Base-by-base conservation (phyloP, 2,113 vertebrate species). In the Zosterops borbonicus region DNA sequence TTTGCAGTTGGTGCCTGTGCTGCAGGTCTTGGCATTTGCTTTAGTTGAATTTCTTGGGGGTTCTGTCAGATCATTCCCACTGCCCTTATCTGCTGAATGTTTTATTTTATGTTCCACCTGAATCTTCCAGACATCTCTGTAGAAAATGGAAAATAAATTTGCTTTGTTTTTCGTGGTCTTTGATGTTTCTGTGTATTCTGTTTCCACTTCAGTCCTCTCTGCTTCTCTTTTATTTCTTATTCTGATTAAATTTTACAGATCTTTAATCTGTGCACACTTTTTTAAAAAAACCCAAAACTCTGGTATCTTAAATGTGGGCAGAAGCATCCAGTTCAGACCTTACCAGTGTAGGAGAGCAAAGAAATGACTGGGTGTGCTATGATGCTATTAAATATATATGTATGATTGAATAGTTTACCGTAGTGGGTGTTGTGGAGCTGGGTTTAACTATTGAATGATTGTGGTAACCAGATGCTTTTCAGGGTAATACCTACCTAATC, bases 101-200 rank as follows among this genome's bases (percentile, higher is more conserved):
- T 68, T 83, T 87, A 33, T 35, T 12, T 76, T 60, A 25, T 6
- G 10, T 91, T 94, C 49, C 44, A n/a, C 44, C 28, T 3, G 3
- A 87, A 69, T 52, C 58, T 96, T 93, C 27, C 39, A 63, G 56
- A 47, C 21, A 52, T 81, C 62, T 87, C 53, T 58, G 42, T 47
- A 68, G 69, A 44, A 71, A 73, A 60, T 19, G 14, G 33, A 79
- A 84, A 75, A 82, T n/a, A 49, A 5, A 2, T 28, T 39, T 67
- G 52, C 23, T 33, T 67, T 56, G 14, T 82, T 77, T 87, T 71
- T 69, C 6, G 17, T 14, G 3, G 19, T 59, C 62, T 88, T 50
- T 23, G 27, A 70, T 29, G 12, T 87, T 81, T 87, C 39, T 59
- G 7, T 77, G 18, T 84, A 39, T 91, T 81, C 37, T 82, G 18